Evolutionary conservation across 2,888 invertebrate species (phyloP), one percentile per base, ranked within the genome.

Genomic region (Notodonta dromedarius): DNA sequence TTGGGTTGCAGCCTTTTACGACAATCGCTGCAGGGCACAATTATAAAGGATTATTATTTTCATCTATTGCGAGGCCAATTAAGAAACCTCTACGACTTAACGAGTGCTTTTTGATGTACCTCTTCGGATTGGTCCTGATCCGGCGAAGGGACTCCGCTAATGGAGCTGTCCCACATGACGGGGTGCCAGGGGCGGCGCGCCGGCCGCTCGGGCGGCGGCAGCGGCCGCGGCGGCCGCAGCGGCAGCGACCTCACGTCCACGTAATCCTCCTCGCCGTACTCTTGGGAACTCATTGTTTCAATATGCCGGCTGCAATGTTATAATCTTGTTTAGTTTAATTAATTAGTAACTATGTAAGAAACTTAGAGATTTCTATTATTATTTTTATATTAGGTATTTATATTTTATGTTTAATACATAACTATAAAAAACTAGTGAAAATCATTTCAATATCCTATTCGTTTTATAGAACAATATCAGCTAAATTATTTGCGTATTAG

Each of bases 111-210:
- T 9, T 40, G 9, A 40, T 42, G 9, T 42, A 42, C 84, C 78
- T 80, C 77, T 24, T 82, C 79, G 5, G 74, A 68, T 39, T 78
- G 64, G 14, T 70, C 62, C 50, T 78, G 79, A 40, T 85, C 90
- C 69, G 88, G 93, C 65, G 84, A 87, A 74, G 88, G 94, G 11
- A 82, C 70, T 51, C 89, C 89, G 39, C 80, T 73, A 65, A 86
- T 84, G 77, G 88, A 93, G 85, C 88, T 91, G 85, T 95, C 95
- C 94, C 95, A 95, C 95, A 94, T 93, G 76, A 95, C 94, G 48
- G 95, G 95, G 84, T 95, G 95, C 95, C 95, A 95, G 71, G 94
- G 93, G 65, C 94, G 94, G 65, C 95, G 94, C 80, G 88, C 89
- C 65, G 95, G 85, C 73, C 91, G 87, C 73, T 87, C 87, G 65